Conservation (phyloP, 1,140 invertebrate species). For the Drosophila ogumai region DNA sequence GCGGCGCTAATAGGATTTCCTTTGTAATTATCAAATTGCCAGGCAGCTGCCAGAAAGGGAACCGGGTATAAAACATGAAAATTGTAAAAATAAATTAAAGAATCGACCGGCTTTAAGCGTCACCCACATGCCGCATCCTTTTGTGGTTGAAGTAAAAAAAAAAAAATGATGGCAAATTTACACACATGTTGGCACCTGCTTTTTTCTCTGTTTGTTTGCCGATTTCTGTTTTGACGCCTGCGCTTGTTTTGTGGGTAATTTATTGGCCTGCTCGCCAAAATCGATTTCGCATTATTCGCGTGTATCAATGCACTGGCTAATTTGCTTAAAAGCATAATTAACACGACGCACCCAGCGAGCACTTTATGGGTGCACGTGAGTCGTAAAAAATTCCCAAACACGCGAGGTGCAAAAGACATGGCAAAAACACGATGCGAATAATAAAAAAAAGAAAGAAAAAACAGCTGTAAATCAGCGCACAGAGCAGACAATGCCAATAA, state of each 20-base stretch:
- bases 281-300: constrained; percentile 75
- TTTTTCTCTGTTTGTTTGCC: constrained; percentile 26
- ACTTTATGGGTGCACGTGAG: constrained; percentile 68
- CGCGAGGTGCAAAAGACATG: constrained; percentile 62
- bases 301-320: constrained; percentile 74
- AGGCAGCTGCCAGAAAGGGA: constrained; percentile 16
- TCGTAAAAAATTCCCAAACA: constrained; percentile 66
- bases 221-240: constrained; percentile 48
- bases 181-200: constrained; percentile 47
- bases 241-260: constrained; percentile 61
- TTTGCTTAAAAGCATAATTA: constrained; percentile 83
- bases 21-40: constrained; percentile 79
- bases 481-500: constrained; percentile 37
- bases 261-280: constrained; percentile 65
- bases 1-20: constrained; percentile 73
- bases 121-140: background rate
- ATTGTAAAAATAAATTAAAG: constrained; percentile 49
- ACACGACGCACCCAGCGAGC: constrained; percentile 39
- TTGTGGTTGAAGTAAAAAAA: constrained; percentile 7
- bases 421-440: constrained; percentile 34
- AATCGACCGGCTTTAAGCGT: constrained; percentile 31
- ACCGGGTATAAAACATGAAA: constrained; percentile 28
- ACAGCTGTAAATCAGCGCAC: constrained; percentile 67
- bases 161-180: constrained; percentile 2
- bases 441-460: constrained; percentile 33